phyloP scores from a whole-genome alignment of 1,140 invertebrate genomes.

The Ephestia elutella region DNA sequence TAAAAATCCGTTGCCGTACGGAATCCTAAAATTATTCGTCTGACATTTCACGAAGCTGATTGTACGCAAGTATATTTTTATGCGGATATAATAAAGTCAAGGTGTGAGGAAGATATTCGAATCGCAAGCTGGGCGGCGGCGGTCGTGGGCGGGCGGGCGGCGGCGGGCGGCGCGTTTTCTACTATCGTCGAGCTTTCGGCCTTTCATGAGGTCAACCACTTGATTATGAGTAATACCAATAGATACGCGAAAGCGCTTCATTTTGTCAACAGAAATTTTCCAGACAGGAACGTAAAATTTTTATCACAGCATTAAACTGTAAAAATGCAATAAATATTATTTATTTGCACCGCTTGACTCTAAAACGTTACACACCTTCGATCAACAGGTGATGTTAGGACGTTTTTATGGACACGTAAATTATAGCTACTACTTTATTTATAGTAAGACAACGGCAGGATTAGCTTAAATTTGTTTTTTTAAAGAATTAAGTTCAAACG shows the following conservation, averaged over 20 bases:
- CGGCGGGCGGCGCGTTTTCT: constrained; percentile 26
- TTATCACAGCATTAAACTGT: neutral
- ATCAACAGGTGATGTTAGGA: no score
- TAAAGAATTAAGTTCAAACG: no score
- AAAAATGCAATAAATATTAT: neutral
- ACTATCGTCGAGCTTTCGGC: constrained; percentile 26
- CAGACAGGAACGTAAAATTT: neutral
- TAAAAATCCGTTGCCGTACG: no score
- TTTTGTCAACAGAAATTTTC: neutral
- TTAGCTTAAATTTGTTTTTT: no score
- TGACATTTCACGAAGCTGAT: neutral
- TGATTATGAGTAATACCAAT: constrained; percentile 2
- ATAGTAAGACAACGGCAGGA: no score
- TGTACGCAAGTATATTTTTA: neutral
- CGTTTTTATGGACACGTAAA: no score
- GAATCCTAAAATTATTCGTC: no score
- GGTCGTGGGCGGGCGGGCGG: constrained; percentile 13
- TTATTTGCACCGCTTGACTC: neutral
- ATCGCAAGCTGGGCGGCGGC: constrained; percentile 22
- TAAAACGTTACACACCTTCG: no score
- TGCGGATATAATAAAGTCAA: constrained; percentile 7
- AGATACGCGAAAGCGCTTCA: neutral
- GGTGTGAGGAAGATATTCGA: constrained; percentile 4
- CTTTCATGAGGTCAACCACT: constrained; percentile 18
- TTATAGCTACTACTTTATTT: no score